Percentiles rank a stretch among this genome's conserved stretches.
These are phyloP conservation scores for Drosophila hamatofila DNA, from an alignment of 2,888 invertebrate species.

Conservation along the genomic window DNA sequence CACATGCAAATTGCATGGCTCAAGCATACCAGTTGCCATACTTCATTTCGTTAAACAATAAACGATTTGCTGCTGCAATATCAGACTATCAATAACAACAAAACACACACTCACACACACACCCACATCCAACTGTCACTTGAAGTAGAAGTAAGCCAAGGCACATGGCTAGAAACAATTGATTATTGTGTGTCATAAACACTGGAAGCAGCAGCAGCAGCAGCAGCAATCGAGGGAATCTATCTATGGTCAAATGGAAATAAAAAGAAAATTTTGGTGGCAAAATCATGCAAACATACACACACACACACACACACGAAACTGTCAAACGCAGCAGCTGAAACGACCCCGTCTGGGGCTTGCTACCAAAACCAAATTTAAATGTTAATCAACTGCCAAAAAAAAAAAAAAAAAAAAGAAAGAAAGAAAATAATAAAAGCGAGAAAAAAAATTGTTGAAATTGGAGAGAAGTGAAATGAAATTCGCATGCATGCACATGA, in stretches of 20 bases:
- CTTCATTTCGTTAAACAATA: slow-evolving; percentile 73
- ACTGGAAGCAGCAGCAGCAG: slow-evolving; percentile 26
- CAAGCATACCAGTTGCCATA: slow-evolving; percentile 31
- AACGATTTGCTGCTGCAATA: slow-evolving; percentile 69
- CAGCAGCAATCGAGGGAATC: slow-evolving; percentile 9
- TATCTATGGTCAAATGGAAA: slow-evolving; percentile 47
- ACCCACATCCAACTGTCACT: slow-evolving; percentile 32
- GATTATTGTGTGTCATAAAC: slow-evolving; percentile 80
- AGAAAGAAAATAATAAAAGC: slow-evolving; percentile 1
- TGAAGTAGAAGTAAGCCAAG: slow-evolving; percentile 35
- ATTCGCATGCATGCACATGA: slow-evolving; percentile 80
- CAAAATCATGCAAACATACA: slow-evolving; percentile 18
- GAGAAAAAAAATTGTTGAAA: slow-evolving; percentile 30
- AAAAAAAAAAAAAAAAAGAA: slow-evolving; percentile 30
- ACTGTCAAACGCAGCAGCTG: slow-evolving; percentile 65
- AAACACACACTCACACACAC: slow-evolving; percentile 3
- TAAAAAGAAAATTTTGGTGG: slow-evolving; percentile 48
- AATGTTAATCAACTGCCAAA: slow-evolving; percentile 73
- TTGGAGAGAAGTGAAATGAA: slow-evolving; percentile 50
- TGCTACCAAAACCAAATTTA: slow-evolving; percentile 72
- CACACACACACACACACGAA: slow-evolving; percentile 32
- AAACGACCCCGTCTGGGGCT: slow-evolving; percentile 28
- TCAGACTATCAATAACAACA: slow-evolving; percentile 68
- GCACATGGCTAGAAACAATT: slow-evolving; percentile 73
- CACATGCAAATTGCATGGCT: slow-evolving; percentile 69